Evolutionary conservation across 2,888 invertebrate species (phyloP).

Genomic region (Urechis unicinctus): DNA sequence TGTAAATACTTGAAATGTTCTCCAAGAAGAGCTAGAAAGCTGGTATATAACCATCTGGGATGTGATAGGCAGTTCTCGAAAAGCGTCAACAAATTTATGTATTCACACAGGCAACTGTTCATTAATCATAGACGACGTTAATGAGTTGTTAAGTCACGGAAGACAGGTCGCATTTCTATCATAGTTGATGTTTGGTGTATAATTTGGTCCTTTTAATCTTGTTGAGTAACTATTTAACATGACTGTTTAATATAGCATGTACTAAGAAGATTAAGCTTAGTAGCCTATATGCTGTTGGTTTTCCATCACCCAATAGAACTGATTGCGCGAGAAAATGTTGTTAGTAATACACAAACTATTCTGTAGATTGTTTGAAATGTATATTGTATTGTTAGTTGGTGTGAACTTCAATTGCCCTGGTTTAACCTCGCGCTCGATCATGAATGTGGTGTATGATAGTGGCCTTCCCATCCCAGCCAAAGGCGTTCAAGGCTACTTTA

Average conservation of each 20-base stretch:
- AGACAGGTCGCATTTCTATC: too few species aligned
- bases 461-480: too few species aligned
- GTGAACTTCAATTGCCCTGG: too few species aligned
- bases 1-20: too few species aligned
- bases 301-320: constrained; percentile 21
- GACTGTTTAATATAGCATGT: constrained; percentile 17
- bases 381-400: too few species aligned
- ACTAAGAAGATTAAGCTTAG: constrained; percentile 17
- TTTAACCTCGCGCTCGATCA: constrained; percentile 18
- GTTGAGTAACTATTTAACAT: constrained; percentile 20
- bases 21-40: constrained; percentile 12
- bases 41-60: constrained; percentile 6
- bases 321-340: constrained; percentile 21
- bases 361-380: too few species aligned
- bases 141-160: constrained; percentile 21
- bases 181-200: constrained; percentile 17
- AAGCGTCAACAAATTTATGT: constrained; percentile 14
- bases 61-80: constrained; percentile 6
- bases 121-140: too few species aligned
- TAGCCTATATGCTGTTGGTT: constrained; percentile 21
- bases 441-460: constrained; percentile 13
- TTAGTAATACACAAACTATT: too few species aligned
- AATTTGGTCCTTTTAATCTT: too few species aligned
- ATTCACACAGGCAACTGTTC: constrained; percentile 23
- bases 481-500: too few species aligned